Evolutionary conservation across 2,113 vertebrate species (phyloP), one percentile per base, ranked within the genome.

Genomic region (Lagopus leucura): DNA sequence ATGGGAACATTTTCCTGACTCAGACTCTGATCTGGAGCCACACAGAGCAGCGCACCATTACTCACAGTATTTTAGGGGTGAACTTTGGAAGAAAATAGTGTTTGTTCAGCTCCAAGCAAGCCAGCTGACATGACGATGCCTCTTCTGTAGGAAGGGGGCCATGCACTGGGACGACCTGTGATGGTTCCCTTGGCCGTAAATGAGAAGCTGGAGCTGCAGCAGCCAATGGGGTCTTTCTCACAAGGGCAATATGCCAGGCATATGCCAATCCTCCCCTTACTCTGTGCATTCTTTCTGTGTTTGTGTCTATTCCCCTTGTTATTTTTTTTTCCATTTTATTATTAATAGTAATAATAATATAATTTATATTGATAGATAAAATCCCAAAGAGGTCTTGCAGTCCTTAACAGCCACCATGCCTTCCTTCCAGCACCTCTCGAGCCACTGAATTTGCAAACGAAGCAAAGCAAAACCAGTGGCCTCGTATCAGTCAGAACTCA

Each of bases 161-260:
- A 18, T 5, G 19, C 1, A 1, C 7, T 3, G 0, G 74, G 60
- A 55, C 60, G 32, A 18, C 24, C 11, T 16, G 38, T 19, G 19
- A 1, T 16, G 63, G 28, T 11, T 50, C 30, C 32, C 3, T 25
- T 17, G 15, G 28, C 8, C 20, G 27, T 4, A 30, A 5, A 79
- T 48, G 47, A 63, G 71, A 30, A 21, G 45, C 42, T 45, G 86
- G 60, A 45, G 45, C 50, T 64, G 42, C 58, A 50, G 69, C 32
- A 19, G 8, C 2, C 19, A 5, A 17, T 27, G 45, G 20, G 21
- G 47, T 16, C 18, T 32, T 57, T n/a, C 61, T 67, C 28, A 43
- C 25, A n/a, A 60, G 42, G 70, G 18, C 13, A n/a, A 22, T 11
- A 4, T 28, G 10, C 27, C 19, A 21, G n/a, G 28, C 40, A 22